phyloP scores from a whole-genome alignment of 2,888 invertebrate genomes.

The Parthenolecanium corni region DNA sequence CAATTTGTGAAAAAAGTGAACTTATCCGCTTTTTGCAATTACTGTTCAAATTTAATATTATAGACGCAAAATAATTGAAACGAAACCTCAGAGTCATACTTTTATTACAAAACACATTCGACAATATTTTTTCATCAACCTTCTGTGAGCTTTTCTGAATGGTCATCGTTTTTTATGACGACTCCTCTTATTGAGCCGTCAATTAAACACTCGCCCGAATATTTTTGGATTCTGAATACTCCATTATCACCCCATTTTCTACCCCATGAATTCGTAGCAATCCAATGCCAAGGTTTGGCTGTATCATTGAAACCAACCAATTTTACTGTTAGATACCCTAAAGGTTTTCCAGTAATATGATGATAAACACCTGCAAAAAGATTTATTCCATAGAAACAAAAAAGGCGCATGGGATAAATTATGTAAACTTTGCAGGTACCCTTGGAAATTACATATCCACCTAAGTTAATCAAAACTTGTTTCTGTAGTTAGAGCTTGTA shows the following conservation, averaged over 20 bases:
- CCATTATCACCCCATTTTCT: conserved; percentile 30
- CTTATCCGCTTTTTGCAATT: no score
- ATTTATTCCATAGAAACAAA: no score
- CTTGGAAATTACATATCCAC: background rate
- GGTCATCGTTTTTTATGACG: background rate
- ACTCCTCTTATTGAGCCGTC: conserved; percentile 14
- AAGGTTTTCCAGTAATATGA: conserved; percentile 56
- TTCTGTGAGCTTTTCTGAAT: no score
- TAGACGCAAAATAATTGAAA: no score
- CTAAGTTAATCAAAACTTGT: background rate
- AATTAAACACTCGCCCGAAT: conserved; percentile 13
- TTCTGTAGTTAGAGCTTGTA: no score
- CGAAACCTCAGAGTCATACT: no score
- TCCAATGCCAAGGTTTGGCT: conserved; percentile 24
- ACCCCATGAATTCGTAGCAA: conserved; percentile 30
- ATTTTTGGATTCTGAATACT: conserved; percentile 26
- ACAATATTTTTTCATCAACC: no score
- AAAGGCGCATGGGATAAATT: no score
- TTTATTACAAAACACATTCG: no score
- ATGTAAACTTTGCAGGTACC: no score
- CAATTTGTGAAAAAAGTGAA: no score
- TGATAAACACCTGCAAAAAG: conserved; percentile 51
- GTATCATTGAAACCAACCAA: conserved; percentile 28
- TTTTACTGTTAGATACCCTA: conserved; percentile 41
- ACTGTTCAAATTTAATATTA: no score